These are phyloP conservation scores for Sinelater perroti DNA, from an alignment of 2,888 invertebrate genomes.

Conservation along the genomic window DNA sequence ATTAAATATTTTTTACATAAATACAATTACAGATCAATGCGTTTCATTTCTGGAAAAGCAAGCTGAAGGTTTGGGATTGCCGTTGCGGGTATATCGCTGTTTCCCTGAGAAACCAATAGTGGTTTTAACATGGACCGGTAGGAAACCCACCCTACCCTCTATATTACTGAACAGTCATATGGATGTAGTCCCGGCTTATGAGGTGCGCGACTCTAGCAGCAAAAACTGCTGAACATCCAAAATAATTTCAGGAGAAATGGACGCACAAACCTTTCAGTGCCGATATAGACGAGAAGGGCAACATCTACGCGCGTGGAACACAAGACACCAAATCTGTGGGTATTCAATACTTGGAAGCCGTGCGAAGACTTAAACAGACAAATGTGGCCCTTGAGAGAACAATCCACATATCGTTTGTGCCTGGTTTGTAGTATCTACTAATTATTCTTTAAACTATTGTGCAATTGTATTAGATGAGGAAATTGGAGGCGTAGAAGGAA, in stretches of 20 bases:
- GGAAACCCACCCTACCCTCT: conserved; percentile 70
- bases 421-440: conserved; percentile 64
- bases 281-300: conserved; percentile 83
- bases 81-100: conserved; percentile 65
- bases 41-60: conserved; percentile 74
- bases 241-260: conserved; percentile 88
- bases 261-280: conserved; percentile 88
- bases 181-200: conserved; percentile 93
- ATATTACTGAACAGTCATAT: conserved; percentile 90
- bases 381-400: conserved; percentile 70
- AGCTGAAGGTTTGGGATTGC: conserved; percentile 72
- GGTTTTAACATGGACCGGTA: conserved; percentile 81
- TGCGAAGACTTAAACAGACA: conserved; percentile 69
- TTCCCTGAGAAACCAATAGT: conserved; percentile 75
- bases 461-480: too few relatives aligned
- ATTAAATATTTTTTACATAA: too few relatives aligned
- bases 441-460: too few relatives aligned
- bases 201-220: too few relatives aligned
- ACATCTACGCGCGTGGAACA: conserved; percentile 82
- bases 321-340: conserved; percentile 89
- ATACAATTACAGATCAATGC: conserved; percentile 72
- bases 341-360: conserved; percentile 80
- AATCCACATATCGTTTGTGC: conserved; percentile 77
- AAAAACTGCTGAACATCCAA: too few relatives aligned
- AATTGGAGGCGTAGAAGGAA: conserved; percentile 83